phyloP scores from a whole-genome alignment of 2,888 invertebrate genomes.

The Protodeltote pygarga region DNA sequence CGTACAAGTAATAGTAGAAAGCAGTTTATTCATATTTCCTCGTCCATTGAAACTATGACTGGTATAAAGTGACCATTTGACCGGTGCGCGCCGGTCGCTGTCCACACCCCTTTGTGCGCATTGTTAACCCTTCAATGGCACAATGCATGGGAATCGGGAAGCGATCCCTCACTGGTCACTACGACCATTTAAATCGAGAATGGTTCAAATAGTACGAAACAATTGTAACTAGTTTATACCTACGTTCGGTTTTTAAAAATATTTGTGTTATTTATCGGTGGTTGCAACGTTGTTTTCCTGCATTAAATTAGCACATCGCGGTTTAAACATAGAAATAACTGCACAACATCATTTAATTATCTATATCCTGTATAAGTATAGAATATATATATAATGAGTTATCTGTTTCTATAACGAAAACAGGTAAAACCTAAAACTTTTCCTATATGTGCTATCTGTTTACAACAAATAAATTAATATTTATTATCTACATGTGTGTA shows the following conservation, averaged over 20 bases:
- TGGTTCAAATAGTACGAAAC: conserved; percentile 41
- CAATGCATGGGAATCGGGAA: conserved; percentile 84
- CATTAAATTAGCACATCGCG: too few species aligned
- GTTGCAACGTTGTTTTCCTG: background rate
- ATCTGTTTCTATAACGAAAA: conserved; percentile 27
- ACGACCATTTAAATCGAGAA: conserved; percentile 73
- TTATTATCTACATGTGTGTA: background rate
- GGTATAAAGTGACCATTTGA: conserved; percentile 84
- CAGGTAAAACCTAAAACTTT: conserved; percentile 24
- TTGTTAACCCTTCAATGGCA: conserved; percentile 80
- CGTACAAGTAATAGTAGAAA: conserved; percentile 70
- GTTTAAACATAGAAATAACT: conserved; percentile 21
- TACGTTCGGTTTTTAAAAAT: conserved; percentile 3
- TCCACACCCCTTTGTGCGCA: conserved; percentile 83
- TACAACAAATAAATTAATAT: too few species aligned
- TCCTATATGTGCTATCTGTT: too few species aligned
- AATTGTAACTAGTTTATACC: conserved; percentile 31
- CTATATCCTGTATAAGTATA: conserved; percentile 5
- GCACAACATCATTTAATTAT: conserved; percentile 1
- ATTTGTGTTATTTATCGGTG: conserved; percentile 6
- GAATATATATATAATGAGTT: conserved; percentile 12
- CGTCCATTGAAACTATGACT: conserved; percentile 77
- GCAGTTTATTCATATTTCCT: conserved; percentile 82
- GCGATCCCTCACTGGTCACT: conserved; percentile 63
- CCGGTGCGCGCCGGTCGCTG: conserved; percentile 78